These are phyloP conservation scores for Agapornis canus DNA, from an alignment of 2,797 vertebrate species.

Conservation along the genomic window DNA sequence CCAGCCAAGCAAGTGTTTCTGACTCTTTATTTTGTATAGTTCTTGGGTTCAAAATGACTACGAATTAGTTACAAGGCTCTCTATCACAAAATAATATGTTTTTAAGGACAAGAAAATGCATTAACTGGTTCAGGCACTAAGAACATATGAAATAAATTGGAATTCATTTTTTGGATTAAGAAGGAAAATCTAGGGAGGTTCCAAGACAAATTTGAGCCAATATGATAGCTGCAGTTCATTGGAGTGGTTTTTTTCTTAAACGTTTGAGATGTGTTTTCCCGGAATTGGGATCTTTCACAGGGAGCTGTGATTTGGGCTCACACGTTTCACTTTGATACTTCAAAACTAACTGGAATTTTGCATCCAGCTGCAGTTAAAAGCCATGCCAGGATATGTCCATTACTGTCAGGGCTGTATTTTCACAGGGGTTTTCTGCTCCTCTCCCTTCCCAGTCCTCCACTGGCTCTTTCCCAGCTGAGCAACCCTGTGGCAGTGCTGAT, in stretches of 20 bases:
- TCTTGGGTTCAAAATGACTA: not conserved
- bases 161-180: not conserved
- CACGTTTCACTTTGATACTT: not conserved
- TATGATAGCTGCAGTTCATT: not conserved
- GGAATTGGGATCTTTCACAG: not conserved
- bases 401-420: not conserved
- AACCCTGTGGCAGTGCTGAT: not conserved
- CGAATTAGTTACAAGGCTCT: not conserved
- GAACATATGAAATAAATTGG: not conserved
- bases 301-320: not conserved
- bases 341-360: not conserved
- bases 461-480: not conserved
- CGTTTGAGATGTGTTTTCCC: not conserved
- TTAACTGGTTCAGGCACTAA: not conserved
- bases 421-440: not conserved
- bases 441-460: not conserved
- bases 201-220: not conserved
- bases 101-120: not conserved
- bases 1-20: not conserved
- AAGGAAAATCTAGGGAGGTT: not conserved
- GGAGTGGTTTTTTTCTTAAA: not conserved
- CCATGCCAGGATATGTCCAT: not conserved
- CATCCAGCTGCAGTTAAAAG: not conserved
- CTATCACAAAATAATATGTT: not conserved
- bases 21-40: not conserved